phyloP scores from a whole-genome alignment of 2,113 vertebrate genomes.

The Xenus cinereus region DNA sequence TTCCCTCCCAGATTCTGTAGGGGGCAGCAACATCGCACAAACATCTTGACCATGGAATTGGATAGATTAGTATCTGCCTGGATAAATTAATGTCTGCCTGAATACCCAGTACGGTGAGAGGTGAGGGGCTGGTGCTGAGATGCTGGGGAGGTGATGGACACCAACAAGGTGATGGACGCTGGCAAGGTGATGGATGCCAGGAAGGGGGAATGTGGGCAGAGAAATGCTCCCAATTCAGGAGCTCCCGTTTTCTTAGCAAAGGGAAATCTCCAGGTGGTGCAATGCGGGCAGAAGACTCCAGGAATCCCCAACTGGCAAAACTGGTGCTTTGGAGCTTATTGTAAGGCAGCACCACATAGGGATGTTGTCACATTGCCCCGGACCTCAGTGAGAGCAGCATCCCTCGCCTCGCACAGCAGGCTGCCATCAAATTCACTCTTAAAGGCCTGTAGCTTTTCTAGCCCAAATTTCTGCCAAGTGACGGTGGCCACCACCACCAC shows the following conservation, averaged over 20 bases:
- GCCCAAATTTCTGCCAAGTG: background rate
- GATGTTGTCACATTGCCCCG: accelerated
- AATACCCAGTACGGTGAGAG: accelerated
- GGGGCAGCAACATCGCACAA: slow-evolving; percentile 7
- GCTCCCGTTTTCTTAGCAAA: background rate
- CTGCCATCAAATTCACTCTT: background rate
- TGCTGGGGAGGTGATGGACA: background rate
- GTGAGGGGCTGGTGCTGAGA: background rate
- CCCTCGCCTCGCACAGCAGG: accelerated
- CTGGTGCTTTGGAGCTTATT: accelerated
- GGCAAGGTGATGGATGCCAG: background rate
- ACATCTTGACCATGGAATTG: accelerated
- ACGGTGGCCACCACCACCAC: background rate
- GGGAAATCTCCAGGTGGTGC: background rate
- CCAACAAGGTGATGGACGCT: too few relatives aligned
- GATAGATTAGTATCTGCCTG: background rate
- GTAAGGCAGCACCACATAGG: accelerated
- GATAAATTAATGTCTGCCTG: background rate
- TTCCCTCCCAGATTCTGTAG: background rate
- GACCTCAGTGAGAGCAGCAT: accelerated
- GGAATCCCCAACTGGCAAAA: background rate
- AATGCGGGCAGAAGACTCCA: background rate
- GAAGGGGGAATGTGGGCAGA: background rate
- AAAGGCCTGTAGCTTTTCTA: background rate
- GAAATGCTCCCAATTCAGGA: background rate